Evolutionary conservation across 2,888 invertebrate species (phyloP).

Genomic region (Standfussiana lucernea): DNA sequence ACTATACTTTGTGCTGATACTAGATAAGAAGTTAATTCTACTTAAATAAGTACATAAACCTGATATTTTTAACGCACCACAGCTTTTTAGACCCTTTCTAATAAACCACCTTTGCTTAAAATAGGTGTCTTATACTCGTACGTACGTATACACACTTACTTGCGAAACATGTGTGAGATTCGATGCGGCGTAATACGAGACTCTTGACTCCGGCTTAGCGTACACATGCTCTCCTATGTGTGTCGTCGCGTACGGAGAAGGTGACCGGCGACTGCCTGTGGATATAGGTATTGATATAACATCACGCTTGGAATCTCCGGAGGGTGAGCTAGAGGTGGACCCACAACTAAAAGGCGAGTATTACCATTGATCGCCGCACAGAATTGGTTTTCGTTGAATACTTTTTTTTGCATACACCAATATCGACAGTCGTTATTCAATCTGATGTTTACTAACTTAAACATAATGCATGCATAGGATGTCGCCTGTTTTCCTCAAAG

Average conservation of each 20-base stretch:
- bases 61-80: too few species aligned
- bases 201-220: constrained; percentile 91
- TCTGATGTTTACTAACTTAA: neutral
- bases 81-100: too few species aligned
- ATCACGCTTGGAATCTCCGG: neutral
- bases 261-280: constrained; percentile 89
- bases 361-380: neutral
- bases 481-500: neutral
- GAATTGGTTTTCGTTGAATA: neutral
- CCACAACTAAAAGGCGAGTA: neutral
- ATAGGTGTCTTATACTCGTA: too few species aligned
- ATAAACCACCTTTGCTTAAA: too few species aligned
- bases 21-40: neutral
- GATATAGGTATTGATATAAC: constrained; percentile 11
- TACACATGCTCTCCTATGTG: constrained; percentile 91
- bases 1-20: neutral
- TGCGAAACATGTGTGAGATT: constrained; percentile 94
- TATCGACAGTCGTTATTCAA: neutral
- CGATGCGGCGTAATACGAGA: constrained; percentile 95
- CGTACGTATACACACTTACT: constrained; percentile 88
- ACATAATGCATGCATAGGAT: neutral
- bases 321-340: neutral
- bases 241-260: constrained; percentile 94
- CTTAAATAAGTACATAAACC: too few species aligned
- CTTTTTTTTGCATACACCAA: neutral